Base-by-base conservation (phyloP, 2,888 invertebrate species). In the Caenorhabditis panamensis region DNA sequence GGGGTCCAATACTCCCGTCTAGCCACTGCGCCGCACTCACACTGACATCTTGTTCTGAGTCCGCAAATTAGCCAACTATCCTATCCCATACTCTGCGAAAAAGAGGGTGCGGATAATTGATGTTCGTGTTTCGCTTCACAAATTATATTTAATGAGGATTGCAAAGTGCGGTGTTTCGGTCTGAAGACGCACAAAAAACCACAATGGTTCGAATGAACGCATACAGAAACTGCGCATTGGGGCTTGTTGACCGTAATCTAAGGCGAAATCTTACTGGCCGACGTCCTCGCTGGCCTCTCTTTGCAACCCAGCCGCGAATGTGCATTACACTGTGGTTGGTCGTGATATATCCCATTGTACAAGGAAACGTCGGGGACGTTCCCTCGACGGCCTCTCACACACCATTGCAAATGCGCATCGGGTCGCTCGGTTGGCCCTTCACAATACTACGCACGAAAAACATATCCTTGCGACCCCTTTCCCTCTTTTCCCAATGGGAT, bases 271-370 rank as follows among this genome's bases (percentile, higher is more conserved):
- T 75, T 1, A 36, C 20, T 20, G 9, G 36, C 47, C 5, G 37
- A 16, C 41, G 44, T 22, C 61, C 44, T 47, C 13, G 59, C 41
- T 24, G 22, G 18, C 47, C n/a, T 16, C 41, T 36, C 44, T 41
- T 26, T 47, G 49, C 51, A 47, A 49, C 58, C 36, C 37, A 13
- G 28, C 59, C 18, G 22, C 41, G 31, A 75, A 61, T 75, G 75
- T 75, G 75, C 75, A 75, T 75, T 66, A 75, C 75, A 75, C 75
- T 61, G 61, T 61, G 73, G 64, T 31, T 47, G 66, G 75, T 75
- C 75, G 66, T 75, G 75, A 75, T 75, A 75, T 75, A 75, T 75
- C 75, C 66, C 75, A 66, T 75, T 75, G 66, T 66, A 75, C 75
- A 47, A 53, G 59, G 28, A 75, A 66, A 67, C 61, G 75, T 67